Evolutionary conservation across 2,113 vertebrate species (phyloP), one percentile per base, ranked within the genome.

Genomic region (Petrocephalus microphthalmus): DNA sequence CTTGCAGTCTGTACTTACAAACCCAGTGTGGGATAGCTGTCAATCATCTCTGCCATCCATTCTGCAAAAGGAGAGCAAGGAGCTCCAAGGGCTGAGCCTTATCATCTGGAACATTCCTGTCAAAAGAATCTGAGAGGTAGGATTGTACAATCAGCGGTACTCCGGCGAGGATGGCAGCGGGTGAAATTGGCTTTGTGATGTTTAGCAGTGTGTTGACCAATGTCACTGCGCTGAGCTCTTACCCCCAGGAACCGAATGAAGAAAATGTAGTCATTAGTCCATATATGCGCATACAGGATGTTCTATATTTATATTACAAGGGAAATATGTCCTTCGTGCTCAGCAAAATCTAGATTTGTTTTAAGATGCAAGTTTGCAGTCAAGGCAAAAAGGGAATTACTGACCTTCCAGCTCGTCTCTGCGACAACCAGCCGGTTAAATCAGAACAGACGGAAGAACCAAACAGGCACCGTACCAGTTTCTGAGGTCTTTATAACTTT

Each of bases 61-160:
- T 49, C 29, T 74, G 37, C 84, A 67, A 37, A 22, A 13, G 19
- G 37, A 78, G 20, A 42, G 25, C 19, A 49, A 33, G 83, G 42
- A 85, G 42, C 84, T 47, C 64, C 20, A 13, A 37, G 60, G 29
- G 17, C 84, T 85, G 64, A 86, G 47, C 29, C 2, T 52, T 22
- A 5, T 71, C 29, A 71, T 57, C 60, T 85, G 81, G 56, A 57
- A 83, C 81, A 85, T 88, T 88, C 57, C 88, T 67, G 57, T 57
- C 47, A 71, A 71, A 56, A 85, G 25, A 88, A 78, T 45, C 49
- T 42, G 25, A 81, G 47, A 88, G 88, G 88, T 88, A 88, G 45
- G 88, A 17, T 29, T 83, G 45, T 88, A 83, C 33, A 22, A 82
- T 45, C 78, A 47, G 60, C 71, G 52, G 37, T 57, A 60, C 53